A percentile compares a stretch with the other conserved stretches of the same genome.
Conservation (phyloP, 1,140 invertebrate species). For the Pogonus chalceus region DNA sequence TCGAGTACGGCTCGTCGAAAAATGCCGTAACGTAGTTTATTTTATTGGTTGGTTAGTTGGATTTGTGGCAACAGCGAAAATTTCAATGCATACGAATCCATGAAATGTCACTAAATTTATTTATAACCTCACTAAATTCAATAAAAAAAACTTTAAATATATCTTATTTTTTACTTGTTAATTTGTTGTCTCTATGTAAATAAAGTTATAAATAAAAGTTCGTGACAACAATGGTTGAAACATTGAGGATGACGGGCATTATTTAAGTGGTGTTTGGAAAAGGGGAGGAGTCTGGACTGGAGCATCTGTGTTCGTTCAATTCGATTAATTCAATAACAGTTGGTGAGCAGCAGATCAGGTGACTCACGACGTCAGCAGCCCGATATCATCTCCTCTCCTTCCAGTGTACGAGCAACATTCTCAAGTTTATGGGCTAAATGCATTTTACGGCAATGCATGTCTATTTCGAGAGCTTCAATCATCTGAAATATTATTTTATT, state of each 20-base stretch:
- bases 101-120: no score
- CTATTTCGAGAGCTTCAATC: constrained; percentile 70
- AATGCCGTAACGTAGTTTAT: background rate
- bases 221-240: background rate
- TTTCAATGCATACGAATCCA: no score
- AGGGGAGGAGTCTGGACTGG: constrained; percentile 10
- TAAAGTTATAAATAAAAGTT: background rate
- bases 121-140: no score
- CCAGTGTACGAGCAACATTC: constrained; percentile 80
- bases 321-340: constrained; percentile 29
- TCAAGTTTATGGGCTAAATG: constrained; percentile 81
- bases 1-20: background rate
- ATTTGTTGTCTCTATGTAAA: background rate
- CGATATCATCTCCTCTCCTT: constrained; percentile 55
- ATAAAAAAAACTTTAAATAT: no score
- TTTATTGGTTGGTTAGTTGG: no score
- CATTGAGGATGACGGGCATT: constrained; percentile 1
- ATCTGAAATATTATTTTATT: constrained; percentile 41
- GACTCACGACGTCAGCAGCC: constrained; percentile 43
- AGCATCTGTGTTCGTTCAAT: constrained; percentile 26
- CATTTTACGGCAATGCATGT: constrained; percentile 72
- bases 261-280: background rate
- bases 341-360: constrained; percentile 38
- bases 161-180: constrained; percentile 1
- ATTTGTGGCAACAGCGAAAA: no score